Conservation (phyloP, 1,140 invertebrate species). For the Aphis craccivora region DNA sequence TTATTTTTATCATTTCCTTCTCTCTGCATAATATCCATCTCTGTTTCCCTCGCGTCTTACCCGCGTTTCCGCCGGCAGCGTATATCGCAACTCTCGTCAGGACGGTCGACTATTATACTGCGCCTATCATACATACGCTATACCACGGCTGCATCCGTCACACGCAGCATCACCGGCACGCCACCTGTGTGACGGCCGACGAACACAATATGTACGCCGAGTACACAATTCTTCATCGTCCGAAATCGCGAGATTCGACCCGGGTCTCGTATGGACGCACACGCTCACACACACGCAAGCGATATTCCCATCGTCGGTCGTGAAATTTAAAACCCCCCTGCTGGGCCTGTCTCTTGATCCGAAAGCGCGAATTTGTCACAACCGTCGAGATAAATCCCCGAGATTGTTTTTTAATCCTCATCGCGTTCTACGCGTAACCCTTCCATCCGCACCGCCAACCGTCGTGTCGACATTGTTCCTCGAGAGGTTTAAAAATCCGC, state of each 20-base stretch:
- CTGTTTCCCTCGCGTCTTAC: not conserved
- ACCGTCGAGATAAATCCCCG: slow-evolving; percentile 8
- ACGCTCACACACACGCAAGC: not conserved
- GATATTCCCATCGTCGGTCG: not conserved
- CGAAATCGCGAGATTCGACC: not conserved
- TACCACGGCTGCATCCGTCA: too few relatives aligned
- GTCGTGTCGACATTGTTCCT: not conserved
- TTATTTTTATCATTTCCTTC: not conserved
- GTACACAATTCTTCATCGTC: not conserved
- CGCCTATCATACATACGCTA: not conserved
- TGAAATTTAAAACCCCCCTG: slow-evolving; percentile 14
- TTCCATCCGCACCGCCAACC: not conserved
- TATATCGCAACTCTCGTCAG: not conserved
- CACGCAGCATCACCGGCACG: not conserved
- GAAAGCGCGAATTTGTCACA: not conserved
- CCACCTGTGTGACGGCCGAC: not conserved
- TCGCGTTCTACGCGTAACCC: too few relatives aligned
- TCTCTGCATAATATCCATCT: not conserved
- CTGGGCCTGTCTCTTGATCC: not conserved
- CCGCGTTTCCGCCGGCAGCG: not conserved
- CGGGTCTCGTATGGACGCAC: not conserved
- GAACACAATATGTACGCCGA: not conserved
- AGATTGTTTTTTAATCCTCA: slow-evolving; percentile 8
- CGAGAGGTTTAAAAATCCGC: not conserved
- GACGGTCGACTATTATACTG: not conserved